Evolutionary conservation across 2,113 vertebrate genomes (phyloP).

Genomic region (Dicentrarchus labrax): DNA sequence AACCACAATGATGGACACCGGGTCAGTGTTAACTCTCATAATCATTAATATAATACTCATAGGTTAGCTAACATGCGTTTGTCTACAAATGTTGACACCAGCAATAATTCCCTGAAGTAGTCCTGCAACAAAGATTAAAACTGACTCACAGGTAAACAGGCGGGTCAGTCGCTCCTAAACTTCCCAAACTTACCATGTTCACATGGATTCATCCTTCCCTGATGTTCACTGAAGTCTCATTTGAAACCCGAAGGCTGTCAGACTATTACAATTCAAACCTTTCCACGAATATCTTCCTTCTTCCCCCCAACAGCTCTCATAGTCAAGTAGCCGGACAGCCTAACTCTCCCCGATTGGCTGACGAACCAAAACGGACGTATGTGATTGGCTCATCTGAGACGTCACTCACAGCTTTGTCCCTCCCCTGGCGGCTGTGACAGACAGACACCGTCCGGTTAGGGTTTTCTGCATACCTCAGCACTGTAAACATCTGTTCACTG

Average conservation of each 20-base stretch:
- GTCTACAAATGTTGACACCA: too few relatives aligned
- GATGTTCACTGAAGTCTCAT: not conserved
- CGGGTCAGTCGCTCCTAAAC: not conserved
- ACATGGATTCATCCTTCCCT: not conserved
- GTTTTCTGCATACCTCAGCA: not conserved
- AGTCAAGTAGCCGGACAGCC: slow-evolving; percentile 69
- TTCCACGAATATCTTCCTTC: slow-evolving; percentile 18
- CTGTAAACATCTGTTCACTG: slow-evolving; percentile 17
- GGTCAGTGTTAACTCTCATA: too few relatives aligned
- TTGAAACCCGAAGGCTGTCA: not conserved
- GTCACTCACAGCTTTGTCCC: slow-evolving; percentile 58
- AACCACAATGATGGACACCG: not conserved
- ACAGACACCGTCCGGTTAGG: not conserved
- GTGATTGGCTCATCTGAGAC: slow-evolving; percentile 54
- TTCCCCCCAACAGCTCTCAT: slow-evolving; percentile 55
- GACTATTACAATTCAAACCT: not conserved
- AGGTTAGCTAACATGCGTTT: too few relatives aligned
- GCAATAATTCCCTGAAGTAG: not conserved
- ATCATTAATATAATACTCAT: too few relatives aligned
- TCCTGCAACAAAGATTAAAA: slow-evolving; percentile 9
- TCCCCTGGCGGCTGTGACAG: slow-evolving; percentile 19
- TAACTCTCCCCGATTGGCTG: slow-evolving; percentile 61
- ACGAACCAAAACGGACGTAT: not conserved
- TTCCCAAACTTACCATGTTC: slow-evolving; percentile 49
- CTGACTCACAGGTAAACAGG: not conserved